Evolutionary conservation across 2,113 vertebrate species (phyloP).

Genomic region (Lipophrys pholis): DNA sequence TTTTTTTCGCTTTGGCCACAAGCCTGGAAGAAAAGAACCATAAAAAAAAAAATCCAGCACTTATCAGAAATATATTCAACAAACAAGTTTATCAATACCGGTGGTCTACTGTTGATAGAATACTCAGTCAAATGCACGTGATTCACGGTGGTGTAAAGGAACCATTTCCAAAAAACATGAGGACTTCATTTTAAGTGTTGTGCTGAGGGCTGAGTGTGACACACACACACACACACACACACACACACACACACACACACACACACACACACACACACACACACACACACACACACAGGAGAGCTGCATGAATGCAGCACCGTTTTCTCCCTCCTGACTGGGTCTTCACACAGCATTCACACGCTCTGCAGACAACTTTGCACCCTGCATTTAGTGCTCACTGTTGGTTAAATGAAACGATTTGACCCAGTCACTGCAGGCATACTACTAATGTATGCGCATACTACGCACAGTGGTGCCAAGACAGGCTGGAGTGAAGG

Average conservation of each 20-base stretch:
- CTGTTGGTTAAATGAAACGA: constrained; percentile 37
- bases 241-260: too few species aligned
- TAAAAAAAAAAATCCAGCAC: neutral
- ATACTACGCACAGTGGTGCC: constrained; percentile 8
- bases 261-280: too few species aligned
- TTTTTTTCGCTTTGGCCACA: constrained; percentile 32
- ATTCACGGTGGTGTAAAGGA: constrained; percentile 28
- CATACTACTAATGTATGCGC: constrained; percentile 1
- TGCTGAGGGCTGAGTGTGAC: constrained; percentile 21
- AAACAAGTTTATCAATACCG: constrained; percentile 54
- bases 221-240: neutral
- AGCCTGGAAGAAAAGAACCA: neutral
- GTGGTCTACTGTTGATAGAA: constrained; percentile 19
- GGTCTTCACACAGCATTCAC: constrained; percentile 12
- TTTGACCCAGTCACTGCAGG: constrained; percentile 14
- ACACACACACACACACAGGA: neutral
- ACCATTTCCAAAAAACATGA: constrained; percentile 7
- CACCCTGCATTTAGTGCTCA: constrained; percentile 20
- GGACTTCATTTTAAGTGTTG: constrained; percentile 7
- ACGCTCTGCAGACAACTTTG: constrained; percentile 41
- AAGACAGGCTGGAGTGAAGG: constrained; percentile 14
- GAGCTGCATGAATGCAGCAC: constrained; percentile 50
- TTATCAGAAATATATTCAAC: constrained; percentile 41
- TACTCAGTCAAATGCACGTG: neutral
- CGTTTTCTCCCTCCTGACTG: constrained; percentile 18